Base-by-base conservation (phyloP, 2,888 invertebrate species). In the Nineta flava region DNA sequence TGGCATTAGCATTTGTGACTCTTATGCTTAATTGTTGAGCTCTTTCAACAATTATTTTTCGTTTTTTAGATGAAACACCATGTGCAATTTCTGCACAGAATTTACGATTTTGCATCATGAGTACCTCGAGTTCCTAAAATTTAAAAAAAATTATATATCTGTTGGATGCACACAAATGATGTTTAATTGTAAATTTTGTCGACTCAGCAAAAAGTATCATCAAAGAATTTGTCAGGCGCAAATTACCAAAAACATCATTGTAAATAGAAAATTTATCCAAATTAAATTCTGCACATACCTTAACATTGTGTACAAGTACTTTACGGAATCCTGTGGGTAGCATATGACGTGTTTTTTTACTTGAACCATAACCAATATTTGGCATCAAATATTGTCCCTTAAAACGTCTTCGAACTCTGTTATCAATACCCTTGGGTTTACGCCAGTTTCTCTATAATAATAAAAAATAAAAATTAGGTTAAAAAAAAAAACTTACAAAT, bases 371-470 rank as follows among this genome's bases (percentile, higher is more conserved):
- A 80, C 99, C 99, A 68, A 99, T 95, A 67, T 85, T 95, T 56
- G 99, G 99, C 99, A 99, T 99, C 75, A 91, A 74, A 66, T 86
- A 93, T 67, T 96, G 96, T 31, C 99, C 99, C 86, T 99, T 99
- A 77, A 99, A 99, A 60, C 96, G 83, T 67, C 99, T 85, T 59
- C 99, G 84, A 46, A 99, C 97, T 72, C 97, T 83, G 83, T 99
- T 99, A 75, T 99, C 99, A 72, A 99, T 99, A 92, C 99, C 99
- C 75, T 96, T 96, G 16, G 99, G 99, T 75, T 96, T 99, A 67
- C 99, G 85, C 99, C 99, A 99, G 81, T 90, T 94, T 59, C 87
- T 79, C 90, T 91, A 60, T 15, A 69, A 65, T 56, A 49, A 48
- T 54, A 53, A 47, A 47, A 52, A 47, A 55, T 49, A 52, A 53